These are phyloP conservation scores for Operophtera brumata DNA, from an alignment of 2,888 invertebrate genomes.

Conservation along the genomic window DNA sequence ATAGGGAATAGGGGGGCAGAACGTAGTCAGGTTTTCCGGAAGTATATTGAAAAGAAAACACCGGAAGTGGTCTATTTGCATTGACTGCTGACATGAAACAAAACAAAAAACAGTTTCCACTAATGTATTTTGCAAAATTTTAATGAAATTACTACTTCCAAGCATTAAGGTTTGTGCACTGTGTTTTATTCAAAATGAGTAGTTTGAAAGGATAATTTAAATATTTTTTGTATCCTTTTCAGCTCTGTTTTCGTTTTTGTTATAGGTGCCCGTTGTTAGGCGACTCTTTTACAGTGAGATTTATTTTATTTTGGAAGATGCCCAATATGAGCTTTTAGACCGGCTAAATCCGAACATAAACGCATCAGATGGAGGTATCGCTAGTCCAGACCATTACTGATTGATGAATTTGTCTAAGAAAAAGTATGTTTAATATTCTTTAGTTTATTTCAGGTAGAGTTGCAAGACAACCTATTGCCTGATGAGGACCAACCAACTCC, in stretches of 20 bases:
- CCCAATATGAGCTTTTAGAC: constrained; percentile 45
- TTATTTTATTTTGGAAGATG: constrained; percentile 50
- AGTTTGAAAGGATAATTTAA: constrained; percentile 3
- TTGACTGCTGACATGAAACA: constrained; percentile 59
- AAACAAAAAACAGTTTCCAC: constrained; percentile 75
- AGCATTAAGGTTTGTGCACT: constrained; percentile 50
- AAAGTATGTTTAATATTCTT: constrained; percentile 7
- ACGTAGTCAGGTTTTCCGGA: constrained; percentile 25
- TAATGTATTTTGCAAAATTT: constrained; percentile 71
- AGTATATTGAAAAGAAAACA: constrained; percentile 24
- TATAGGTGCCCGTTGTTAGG: constrained; percentile 54
- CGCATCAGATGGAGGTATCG: constrained; percentile 61
- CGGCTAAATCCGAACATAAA: constrained; percentile 36
- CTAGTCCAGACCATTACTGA: constrained; percentile 3
- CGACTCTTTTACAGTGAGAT: constrained; percentile 44
- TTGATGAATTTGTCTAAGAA: constrained; percentile 1
- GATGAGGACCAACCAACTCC: constrained; percentile 57
- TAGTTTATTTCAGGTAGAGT: constrained; percentile 49
- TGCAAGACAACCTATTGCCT: constrained; percentile 55
- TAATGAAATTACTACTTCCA: constrained; percentile 61
- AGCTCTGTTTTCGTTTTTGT: constrained; percentile 49
- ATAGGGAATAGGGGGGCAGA: too few relatives aligned
- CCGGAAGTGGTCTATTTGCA: constrained; percentile 48
- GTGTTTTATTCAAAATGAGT: constrained; percentile 6
- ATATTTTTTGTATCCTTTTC: constrained; percentile 33